A percentile compares a stretch with the other conserved stretches of the same genome.
Evolutionary conservation across 2,888 invertebrate species (phyloP).

Genomic region (Thysanoteuthis rhombus): DNA sequence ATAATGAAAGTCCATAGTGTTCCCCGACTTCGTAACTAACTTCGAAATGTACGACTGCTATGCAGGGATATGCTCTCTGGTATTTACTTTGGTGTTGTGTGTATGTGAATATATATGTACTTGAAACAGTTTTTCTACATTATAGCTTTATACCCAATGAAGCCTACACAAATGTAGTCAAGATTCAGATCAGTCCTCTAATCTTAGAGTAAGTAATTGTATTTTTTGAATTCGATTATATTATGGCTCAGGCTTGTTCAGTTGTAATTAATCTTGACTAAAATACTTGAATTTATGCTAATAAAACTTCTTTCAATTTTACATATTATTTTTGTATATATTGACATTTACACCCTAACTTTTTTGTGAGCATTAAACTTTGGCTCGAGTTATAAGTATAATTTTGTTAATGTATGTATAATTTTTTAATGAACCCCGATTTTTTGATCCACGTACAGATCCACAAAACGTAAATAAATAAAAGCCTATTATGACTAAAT

Average conservation of each 20-base stretch:
- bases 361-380: too few relatives aligned
- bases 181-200: too few relatives aligned
- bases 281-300: background rate
- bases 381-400: background rate
- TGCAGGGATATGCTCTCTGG: background rate
- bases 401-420: too few relatives aligned
- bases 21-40: background rate
- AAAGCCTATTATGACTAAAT: background rate
- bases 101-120: background rate
- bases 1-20: background rate
- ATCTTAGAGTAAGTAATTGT: background rate
- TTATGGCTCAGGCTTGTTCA: too few relatives aligned
- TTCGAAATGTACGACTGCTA: background rate
- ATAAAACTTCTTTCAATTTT: background rate
- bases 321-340: background rate
- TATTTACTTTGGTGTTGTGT: background rate
- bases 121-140: too few relatives aligned
- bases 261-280: background rate
- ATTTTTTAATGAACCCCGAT: background rate
- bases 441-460: background rate
- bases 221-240: background rate
- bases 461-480: background rate
- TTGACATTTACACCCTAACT: background rate
- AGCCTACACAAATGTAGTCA: too few relatives aligned
- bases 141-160: too few relatives aligned